Percentiles rank a stretch among this genome's conserved stretches.
Conservation (phyloP, 2,113 vertebrate genomes). For the Hippocampus mohnikei region DNA sequence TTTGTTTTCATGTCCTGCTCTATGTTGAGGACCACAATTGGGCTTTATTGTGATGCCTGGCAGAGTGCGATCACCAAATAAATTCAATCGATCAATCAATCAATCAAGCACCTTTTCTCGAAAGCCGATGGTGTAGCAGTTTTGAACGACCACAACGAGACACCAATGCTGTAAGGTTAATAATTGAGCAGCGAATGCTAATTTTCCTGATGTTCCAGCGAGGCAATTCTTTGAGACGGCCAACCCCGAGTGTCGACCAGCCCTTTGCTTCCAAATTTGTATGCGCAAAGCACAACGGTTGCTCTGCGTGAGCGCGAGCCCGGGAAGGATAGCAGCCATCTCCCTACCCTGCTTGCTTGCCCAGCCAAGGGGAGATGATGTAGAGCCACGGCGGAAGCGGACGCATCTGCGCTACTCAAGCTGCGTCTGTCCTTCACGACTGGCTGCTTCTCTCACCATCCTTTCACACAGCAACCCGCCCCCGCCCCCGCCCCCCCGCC, state of each 20-base stretch:
- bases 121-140: no score
- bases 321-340: slow-evolving; percentile 46
- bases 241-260: neutral
- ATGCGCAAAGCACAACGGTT: slow-evolving; percentile 20
- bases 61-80: no score
- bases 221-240: neutral
- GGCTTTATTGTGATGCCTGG: no score
- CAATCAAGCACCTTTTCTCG: no score
- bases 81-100: no score
- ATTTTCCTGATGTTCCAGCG: neutral
- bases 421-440: slow-evolving; percentile 84
- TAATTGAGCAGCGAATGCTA: neutral
- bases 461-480: slow-evolving; percentile 56
- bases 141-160: no score
- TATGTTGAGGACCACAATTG: no score
- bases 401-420: slow-evolving; percentile 81
- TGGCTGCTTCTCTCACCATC: slow-evolving; percentile 79
- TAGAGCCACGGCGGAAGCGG: slow-evolving; percentile 79
- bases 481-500: slow-evolving; percentile 47
- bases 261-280: neutral
- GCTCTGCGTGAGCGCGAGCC: slow-evolving; percentile 65
- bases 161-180: neutral
- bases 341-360: slow-evolving; percentile 51
- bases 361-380: slow-evolving; percentile 90
- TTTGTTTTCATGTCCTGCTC: no score